A percentile compares a stretch with the other conserved stretches of the same genome.
Evolutionary conservation across 2,113 vertebrate genomes (phyloP).

Genomic region (Neolamprologus ventralis): DNA sequence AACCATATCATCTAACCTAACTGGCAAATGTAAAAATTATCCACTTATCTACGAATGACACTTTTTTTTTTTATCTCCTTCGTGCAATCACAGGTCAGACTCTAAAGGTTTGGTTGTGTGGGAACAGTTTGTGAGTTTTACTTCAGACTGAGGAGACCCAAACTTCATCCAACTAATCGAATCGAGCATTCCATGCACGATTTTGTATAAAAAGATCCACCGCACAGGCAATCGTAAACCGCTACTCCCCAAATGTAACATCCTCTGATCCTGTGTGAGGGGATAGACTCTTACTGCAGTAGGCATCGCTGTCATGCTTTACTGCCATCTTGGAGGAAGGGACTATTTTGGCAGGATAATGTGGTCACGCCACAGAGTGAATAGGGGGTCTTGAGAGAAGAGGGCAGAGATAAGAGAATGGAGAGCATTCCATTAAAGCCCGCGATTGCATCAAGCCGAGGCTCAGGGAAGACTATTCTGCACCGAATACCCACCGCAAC

Average conservation of each 20-base stretch:
- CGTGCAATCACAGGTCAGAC: background rate
- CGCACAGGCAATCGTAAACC: background rate
- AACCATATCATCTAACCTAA: background rate
- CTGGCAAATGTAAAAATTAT: background rate
- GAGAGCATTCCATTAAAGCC: slow-evolving; percentile 62
- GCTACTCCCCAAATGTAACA: slow-evolving; percentile 7
- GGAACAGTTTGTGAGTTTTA: background rate
- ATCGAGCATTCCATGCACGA: background rate
- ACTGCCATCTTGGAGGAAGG: slow-evolving; percentile 37
- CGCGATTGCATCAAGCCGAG: slow-evolving; percentile 42
- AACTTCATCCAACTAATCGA: background rate
- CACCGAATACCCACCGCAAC: slow-evolving; percentile 32
- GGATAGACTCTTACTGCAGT: slow-evolving; percentile 27
- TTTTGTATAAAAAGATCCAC: background rate
- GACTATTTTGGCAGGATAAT: slow-evolving; percentile 56
- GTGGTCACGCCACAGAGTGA: slow-evolving; percentile 38
- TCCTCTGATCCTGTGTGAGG: slow-evolving; percentile 4
- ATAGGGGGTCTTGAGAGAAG: slow-evolving; percentile 41
- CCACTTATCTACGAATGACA: background rate
- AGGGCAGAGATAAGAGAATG: slow-evolving; percentile 51
- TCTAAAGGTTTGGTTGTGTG: background rate
- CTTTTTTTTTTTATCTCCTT: background rate
- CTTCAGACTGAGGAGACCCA: background rate
- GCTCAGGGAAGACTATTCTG: slow-evolving; percentile 48
- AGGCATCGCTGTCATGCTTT: slow-evolving; percentile 31